Evolutionary conservation across 1,140 invertebrate genomes (phyloP), one percentile per base, ranked within the genome.

Genomic region (Drosophila fuyamai): DNA sequence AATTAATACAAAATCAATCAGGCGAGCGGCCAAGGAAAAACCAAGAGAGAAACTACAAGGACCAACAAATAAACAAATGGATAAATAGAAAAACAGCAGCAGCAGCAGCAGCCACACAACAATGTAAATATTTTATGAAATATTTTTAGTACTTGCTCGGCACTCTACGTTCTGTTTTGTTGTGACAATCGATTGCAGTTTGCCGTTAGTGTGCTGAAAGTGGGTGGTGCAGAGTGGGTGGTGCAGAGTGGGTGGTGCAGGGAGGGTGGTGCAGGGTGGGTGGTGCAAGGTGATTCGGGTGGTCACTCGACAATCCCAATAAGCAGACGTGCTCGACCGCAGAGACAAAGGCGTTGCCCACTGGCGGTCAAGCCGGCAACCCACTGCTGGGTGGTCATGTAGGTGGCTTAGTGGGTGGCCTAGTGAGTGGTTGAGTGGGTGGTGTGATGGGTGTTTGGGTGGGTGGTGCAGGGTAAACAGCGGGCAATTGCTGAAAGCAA

Each of bases 41-140:
- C 2, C 12, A 36, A 58, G 4, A 29, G 40, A 46, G 16, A 35
- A 54, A 38, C 13, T 38, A 54, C 51, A 54, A 48, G 46, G 14
- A 59, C 46, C 54, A 23, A 13, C 56, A 60, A 76, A 76, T 57
- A 68, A 77, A 57, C 57, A 68, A 68, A 76, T 76, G 56, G 50
- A 62, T 77, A 61, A 66, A 76, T 76, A 75, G 61, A 29, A 54
- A 46, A 51, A 47, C n/a, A 41, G 41, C 13, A 46, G 41, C 16
- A 29, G 38, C 44, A 53, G 35, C 27, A n/a, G 5, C 36, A 55
- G 35, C 16, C 35, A 32, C 43, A 70, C 50, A 70, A 70, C 51
- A 77, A 54, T 70, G 74, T 77, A 77, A 77, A 77, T 77, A 77
- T 70, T 77, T 77, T 70, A 77, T 77, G 63, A 77, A 77, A 77